A percentile compares a stretch with the other conserved stretches of the same genome.
These are phyloP conservation scores for Sciurus vulgaris DNA, from an alignment of 2,797 vertebrate species.

Conservation along the genomic window DNA sequence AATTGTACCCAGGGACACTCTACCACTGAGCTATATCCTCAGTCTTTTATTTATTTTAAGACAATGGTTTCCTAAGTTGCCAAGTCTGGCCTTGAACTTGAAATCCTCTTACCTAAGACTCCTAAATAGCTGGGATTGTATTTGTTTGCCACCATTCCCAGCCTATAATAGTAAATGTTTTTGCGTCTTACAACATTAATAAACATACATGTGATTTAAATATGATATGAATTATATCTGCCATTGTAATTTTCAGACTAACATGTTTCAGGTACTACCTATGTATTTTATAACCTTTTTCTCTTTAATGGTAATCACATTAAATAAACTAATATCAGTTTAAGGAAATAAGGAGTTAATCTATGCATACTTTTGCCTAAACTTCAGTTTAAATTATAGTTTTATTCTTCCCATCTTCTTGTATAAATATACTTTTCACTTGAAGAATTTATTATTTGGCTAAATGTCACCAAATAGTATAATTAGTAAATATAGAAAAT, in stretches of 20 bases:
- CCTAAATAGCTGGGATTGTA: not conserved
- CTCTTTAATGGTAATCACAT: slow-evolving; percentile 49
- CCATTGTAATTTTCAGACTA: slow-evolving; percentile 39
- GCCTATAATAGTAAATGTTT: not conserved
- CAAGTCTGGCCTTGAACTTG: not conserved
- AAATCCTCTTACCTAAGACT: not conserved
- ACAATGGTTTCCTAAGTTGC: not conserved
- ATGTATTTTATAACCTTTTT: slow-evolving; percentile 45
- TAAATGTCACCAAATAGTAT: slow-evolving; percentile 27
- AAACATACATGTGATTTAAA: not conserved
- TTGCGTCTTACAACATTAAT: not conserved
- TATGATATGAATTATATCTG: not conserved
- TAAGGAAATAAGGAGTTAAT: slow-evolving; percentile 16
- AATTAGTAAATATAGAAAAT: slow-evolving; percentile 12
- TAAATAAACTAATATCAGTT: not conserved
- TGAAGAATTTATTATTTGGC: slow-evolving; percentile 42
- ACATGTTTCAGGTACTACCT: slow-evolving; percentile 16
- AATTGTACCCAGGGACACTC: not conserved
- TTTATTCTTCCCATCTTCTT: not conserved
- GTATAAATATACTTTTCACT: slow-evolving; percentile 51
- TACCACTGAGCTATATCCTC: not conserved
- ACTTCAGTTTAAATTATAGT: not conserved
- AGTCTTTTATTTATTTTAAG: not conserved
- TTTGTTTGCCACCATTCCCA: not conserved
- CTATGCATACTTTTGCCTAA: slow-evolving; percentile 51